These are phyloP conservation scores for Lacanobia wlatinum DNA, from an alignment of 2,888 invertebrate genomes.

Conservation along the genomic window DNA sequence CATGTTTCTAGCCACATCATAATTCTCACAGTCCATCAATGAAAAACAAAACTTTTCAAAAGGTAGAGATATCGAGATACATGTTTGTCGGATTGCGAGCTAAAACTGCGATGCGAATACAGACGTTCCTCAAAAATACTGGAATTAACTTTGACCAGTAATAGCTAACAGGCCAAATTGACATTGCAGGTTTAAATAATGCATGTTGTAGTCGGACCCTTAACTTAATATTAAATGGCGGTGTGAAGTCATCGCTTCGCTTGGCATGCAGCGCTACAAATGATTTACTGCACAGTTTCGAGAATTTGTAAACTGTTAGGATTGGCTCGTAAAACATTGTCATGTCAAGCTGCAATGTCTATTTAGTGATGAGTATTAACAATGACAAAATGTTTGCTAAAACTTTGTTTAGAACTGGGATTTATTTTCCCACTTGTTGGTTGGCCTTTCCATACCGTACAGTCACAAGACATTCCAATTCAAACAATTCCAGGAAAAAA, in stretches of 20 bases:
- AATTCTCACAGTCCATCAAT: too few species aligned
- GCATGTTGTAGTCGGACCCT: neutral
- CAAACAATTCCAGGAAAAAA: too few species aligned
- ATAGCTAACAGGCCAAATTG: neutral
- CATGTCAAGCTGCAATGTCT: neutral
- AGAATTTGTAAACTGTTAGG: constrained; percentile 22
- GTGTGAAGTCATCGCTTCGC: constrained; percentile 2
- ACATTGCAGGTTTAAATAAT: neutral
- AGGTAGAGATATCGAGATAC: too few species aligned
- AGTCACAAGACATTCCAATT: too few species aligned
- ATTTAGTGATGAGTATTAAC: neutral
- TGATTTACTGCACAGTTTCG: constrained; percentile 23
- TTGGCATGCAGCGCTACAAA: neutral
- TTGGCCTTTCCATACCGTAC: neutral
- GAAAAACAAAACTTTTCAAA: too few species aligned
- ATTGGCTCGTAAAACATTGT: neutral
- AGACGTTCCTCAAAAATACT: too few species aligned
- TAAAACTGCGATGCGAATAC: too few species aligned
- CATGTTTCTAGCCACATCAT: too few species aligned
- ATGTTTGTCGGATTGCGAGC: too few species aligned
- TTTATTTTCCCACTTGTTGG: neutral
- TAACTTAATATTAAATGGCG: neutral
- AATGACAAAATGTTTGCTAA: neutral
- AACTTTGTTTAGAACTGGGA: neutral
- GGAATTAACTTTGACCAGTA: neutral